Conservation (phyloP, 2,888 invertebrate genomes). For the Xylophagus ater region DNA sequence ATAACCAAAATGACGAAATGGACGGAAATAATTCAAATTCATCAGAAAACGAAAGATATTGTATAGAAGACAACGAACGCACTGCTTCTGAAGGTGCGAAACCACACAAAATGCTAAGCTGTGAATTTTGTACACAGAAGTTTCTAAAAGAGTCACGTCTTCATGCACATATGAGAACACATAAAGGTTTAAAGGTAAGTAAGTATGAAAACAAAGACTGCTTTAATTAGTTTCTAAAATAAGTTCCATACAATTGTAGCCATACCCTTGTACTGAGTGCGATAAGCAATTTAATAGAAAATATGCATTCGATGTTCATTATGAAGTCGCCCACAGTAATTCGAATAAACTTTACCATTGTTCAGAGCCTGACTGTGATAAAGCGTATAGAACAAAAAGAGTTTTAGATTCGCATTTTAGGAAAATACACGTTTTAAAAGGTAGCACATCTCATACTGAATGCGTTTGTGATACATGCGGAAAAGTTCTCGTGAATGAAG, state of each 20-base stretch:
- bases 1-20: not conserved
- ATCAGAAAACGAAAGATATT: too few relatives aligned
- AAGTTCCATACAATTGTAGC: too few relatives aligned
- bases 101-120: constrained; percentile 1
- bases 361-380: too few relatives aligned
- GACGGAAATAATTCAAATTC: too few relatives aligned
- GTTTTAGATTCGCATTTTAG: constrained; percentile 10
- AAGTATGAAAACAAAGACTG: not conserved
- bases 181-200: constrained; percentile 12
- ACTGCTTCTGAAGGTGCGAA: too few relatives aligned
- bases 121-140: constrained; percentile 5
- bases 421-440: constrained; percentile 4
- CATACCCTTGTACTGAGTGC: too few relatives aligned
- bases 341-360: too few relatives aligned
- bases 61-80: too few relatives aligned
- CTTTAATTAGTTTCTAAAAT: not conserved
- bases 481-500: constrained; percentile 6
- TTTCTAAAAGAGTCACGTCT: constrained; percentile 7
- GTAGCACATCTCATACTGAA: not conserved
- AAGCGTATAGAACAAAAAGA: constrained; percentile 12
- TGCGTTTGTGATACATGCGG: constrained; percentile 13
- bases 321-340: too few relatives aligned
- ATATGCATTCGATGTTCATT: too few relatives aligned
- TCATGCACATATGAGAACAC: constrained; percentile 10
- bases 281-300: too few relatives aligned